Conservation (phyloP, 1,140 invertebrate species). For the Cheumatopsyche charites region DNA sequence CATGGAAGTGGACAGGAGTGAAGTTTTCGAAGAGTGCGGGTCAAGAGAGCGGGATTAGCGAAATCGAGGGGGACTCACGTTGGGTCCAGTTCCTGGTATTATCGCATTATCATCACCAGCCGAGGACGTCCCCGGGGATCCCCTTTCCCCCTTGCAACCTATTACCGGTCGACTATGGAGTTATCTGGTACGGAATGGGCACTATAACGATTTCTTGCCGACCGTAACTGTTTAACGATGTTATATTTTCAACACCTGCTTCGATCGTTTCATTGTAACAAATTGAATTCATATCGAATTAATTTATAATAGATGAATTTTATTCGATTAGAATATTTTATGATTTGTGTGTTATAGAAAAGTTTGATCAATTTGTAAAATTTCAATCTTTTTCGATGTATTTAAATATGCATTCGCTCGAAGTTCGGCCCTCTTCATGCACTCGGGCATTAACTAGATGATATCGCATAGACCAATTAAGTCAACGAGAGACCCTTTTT, state of each 20-base stretch:
- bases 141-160: slow-evolving; percentile 18
- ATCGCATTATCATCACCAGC: slow-evolving; percentile 44
- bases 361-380: too few relatives aligned
- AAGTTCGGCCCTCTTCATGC: neutral
- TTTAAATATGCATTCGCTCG: too few relatives aligned
- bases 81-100: slow-evolving; percentile 38
- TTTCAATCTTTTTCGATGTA: too few relatives aligned
- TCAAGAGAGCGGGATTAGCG: slow-evolving; percentile 14
- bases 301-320: too few relatives aligned
- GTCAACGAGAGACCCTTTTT: slow-evolving; percentile 36
- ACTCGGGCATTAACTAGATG: slow-evolving; percentile 27
- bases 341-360: too few relatives aligned
- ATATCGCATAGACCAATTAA: slow-evolving; percentile 38
- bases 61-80: slow-evolving; percentile 4
- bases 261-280: neutral
- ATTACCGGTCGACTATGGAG: slow-evolving; percentile 21
- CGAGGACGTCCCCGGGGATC: slow-evolving; percentile 33
- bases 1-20: too few relatives aligned
- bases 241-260: neutral
- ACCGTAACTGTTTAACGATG: neutral
- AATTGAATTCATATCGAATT: too few relatives aligned
- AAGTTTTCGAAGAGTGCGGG: slow-evolving; percentile 5
- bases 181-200: slow-evolving; percentile 17
- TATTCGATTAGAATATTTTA: too few relatives aligned
- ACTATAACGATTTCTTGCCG: slow-evolving; percentile 5